A percentile compares a stretch with the other conserved stretches of the same genome.
These are phyloP conservation scores for Puntigrus tetrazona DNA, from an alignment of 2,113 vertebrate species.

Conservation along the genomic window DNA sequence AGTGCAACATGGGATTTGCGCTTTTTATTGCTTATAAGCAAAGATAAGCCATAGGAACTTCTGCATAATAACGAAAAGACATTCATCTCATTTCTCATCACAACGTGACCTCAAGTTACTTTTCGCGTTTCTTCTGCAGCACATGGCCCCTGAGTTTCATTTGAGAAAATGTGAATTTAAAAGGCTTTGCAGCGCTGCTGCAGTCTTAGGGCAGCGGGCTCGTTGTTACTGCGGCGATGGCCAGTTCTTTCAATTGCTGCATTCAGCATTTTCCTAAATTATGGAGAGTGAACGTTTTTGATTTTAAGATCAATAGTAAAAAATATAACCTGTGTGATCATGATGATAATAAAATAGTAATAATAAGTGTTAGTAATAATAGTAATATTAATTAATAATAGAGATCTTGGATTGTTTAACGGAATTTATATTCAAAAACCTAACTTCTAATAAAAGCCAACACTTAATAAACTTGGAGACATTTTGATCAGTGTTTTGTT, in stretches of 20 bases:
- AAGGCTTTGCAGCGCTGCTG: neutral
- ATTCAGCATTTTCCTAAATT: neutral
- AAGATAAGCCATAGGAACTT: constrained; percentile 25
- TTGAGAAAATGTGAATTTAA: neutral
- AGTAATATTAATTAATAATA: neutral
- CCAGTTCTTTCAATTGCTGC: neutral
- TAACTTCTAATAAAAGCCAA: too few species aligned
- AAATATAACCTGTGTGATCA: neutral
- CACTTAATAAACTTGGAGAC: too few species aligned
- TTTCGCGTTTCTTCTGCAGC: neutral
- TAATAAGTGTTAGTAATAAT: neutral
- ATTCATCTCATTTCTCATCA: constrained; percentile 13
- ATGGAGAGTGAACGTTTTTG: neutral
- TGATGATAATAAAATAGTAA: neutral
- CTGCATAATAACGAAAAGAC: constrained; percentile 11
- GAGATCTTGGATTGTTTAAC: neutral
- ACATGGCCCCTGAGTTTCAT: neutral
- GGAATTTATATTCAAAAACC: too few species aligned
- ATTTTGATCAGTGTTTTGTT: neutral
- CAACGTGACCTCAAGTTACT: neutral
- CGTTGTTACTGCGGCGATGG: neutral
- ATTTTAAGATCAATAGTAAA: neutral
- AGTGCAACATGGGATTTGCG: constrained; percentile 35
- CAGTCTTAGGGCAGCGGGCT: neutral
- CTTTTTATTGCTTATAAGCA: constrained; percentile 33